phyloP scores from a whole-genome alignment of 1,140 invertebrate species.

The Brachionus angularis region DNA sequence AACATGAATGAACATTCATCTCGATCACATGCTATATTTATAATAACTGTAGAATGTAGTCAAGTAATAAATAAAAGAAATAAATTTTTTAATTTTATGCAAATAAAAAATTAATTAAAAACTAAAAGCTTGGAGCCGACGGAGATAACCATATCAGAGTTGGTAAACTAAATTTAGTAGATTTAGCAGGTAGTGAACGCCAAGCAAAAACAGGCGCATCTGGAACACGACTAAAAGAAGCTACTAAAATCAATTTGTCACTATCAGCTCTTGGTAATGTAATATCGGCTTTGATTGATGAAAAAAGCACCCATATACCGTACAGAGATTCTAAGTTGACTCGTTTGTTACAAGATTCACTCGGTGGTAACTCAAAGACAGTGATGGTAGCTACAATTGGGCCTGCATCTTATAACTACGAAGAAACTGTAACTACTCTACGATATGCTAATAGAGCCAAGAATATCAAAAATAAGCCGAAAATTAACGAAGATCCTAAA shows the following conservation, averaged over 20 bases:
- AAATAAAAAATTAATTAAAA: not conserved
- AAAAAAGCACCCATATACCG: slow-evolving; percentile 49
- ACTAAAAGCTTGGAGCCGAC: slow-evolving; percentile 48
- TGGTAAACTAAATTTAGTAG: slow-evolving; percentile 89
- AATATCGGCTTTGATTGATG: slow-evolving; percentile 78
- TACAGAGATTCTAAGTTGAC: slow-evolving; percentile 59
- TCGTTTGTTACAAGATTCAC: slow-evolving; percentile 53
- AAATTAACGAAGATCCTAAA: slow-evolving; percentile 91
- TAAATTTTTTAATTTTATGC: slow-evolving; percentile 54
- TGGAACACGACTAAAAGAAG: slow-evolving; percentile 85
- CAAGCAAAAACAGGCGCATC: slow-evolving; percentile 76
- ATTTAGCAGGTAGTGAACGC: slow-evolving; percentile 92
- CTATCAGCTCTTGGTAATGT: slow-evolving; percentile 89
- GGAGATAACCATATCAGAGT: slow-evolving; percentile 53
- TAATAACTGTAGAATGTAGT: slow-evolving; percentile 76
- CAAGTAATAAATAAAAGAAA: too few relatives aligned
- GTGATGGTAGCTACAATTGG: slow-evolving; percentile 59
- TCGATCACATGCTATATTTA: slow-evolving; percentile 97
- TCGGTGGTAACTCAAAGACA: slow-evolving; percentile 59
- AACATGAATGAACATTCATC: slow-evolving; percentile 99
- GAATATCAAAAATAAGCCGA: slow-evolving; percentile 91
- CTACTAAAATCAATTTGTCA: slow-evolving; percentile 89
- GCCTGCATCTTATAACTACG: slow-evolving; percentile 59
- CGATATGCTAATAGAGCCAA: slow-evolving; percentile 89
- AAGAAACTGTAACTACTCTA: slow-evolving; percentile 57